Evolutionary conservation across 2,888 invertebrate genomes (phyloP), one percentile per base, ranked within the genome.

Genomic region (Sesamia inferens): DNA sequence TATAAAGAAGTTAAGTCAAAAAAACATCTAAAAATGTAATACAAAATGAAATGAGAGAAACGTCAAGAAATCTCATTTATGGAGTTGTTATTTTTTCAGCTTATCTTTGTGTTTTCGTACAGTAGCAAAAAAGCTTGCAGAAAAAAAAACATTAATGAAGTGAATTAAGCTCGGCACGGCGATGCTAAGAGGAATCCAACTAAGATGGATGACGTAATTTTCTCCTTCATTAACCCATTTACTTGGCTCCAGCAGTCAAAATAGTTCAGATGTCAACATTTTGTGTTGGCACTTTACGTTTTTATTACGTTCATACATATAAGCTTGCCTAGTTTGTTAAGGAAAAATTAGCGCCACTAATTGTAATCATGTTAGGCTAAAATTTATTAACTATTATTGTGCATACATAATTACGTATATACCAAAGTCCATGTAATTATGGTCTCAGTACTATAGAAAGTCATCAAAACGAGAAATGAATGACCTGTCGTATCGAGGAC

Each of bases 141-240:
- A 54, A 76, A 84, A 90, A 39, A 90, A 92, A 73, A 79, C 90
- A 92, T 92, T 93, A 94, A 95, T 93, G 93, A 94, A 93, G 90
- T 91, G 90, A 94, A 94, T 94, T 92, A 94, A 93, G 91, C 88
- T 83, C 85, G 88, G 90, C 87, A 86, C 87, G 88, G 76, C 90
- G 92, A 92, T 91, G 90, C 93, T 93, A 91, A 92, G 91, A 92
- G 91, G 91, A 92, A 93, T 93, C 91, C 93, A 93, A 94, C 93
- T 94, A 94, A 94, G 94, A 95, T 93, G 91, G 93, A 95, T 94
- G 93, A 93, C 90, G 92, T 94, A 90, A 94, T 95, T 94, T 94
- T 93, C 92, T 92, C 89, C 91, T 94, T 94, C 94, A 95, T 95
- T 95, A 95, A 94, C 93, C 94, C 92, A 94, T 94, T 95, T 94